Evolutionary conservation across 1,140 invertebrate species (phyloP), one percentile per base, ranked within the genome.

Genomic region (Diachasmimorpha longicaudata): DNA sequence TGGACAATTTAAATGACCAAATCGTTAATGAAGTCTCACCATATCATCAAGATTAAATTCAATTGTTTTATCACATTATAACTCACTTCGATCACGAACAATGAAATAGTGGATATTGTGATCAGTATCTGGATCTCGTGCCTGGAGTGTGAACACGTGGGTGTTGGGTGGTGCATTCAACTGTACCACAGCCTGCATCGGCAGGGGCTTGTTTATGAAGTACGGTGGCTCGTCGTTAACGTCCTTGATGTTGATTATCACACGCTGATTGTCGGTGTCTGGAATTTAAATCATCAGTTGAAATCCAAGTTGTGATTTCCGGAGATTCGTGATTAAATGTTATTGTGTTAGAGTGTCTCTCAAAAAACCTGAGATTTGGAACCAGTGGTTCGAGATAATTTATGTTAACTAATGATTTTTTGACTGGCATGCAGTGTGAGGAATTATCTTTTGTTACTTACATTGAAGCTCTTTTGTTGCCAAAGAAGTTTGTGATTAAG

Each of bases 21-120:
- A 19, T 55, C 52, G 25, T 16, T 68, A n/a, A 68, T 68, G 25
- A 68, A 68, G n/a, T 37, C 9, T 19, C 39, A 16, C 31, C 14
- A 42, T 19, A 1, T 2, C 13, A 66, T 66, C 36, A 10, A 39
- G 21, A 66, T 25, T 31, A 66, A 66, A 36, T 6, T 0, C 36
- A 14, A 68, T 68, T 25, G 23, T 63, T 63, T 68, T 39, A 39
- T 68, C 36, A 3, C 13, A 39, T 68, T 13, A 58, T 0, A 19
- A 68, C 87, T 75, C 86, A 89, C 88, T 98, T 84, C 96, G 90
- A 89, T 98, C 96, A 81, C 96, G 89, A 0, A 98, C 96, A 76
- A 98, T 96, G 89, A 97, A 97, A 86, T 98, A 98, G 84, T 98
- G 96, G 78, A 98, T 97, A 86, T 97, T 98, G 84, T 96, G 95